Evolutionary conservation across 2,888 invertebrate species (phyloP).

Genomic region (Pollenia angustigena): DNA sequence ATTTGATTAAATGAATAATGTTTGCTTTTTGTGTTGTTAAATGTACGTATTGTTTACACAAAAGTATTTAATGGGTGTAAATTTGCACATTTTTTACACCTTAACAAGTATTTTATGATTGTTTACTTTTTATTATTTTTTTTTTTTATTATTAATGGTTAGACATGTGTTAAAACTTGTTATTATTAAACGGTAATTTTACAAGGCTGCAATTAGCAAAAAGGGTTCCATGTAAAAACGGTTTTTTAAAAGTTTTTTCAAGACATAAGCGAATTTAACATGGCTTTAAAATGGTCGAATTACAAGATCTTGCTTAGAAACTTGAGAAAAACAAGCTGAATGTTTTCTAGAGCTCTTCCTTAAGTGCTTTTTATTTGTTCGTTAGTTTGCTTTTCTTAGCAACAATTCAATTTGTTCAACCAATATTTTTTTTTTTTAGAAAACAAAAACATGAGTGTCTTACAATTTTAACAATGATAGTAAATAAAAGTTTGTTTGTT

Average conservation of each 20-base stretch:
- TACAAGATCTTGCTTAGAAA: too few species aligned
- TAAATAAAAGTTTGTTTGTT: conserved; percentile 24
- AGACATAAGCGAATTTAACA: too few species aligned
- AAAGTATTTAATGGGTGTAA: conserved; percentile 22
- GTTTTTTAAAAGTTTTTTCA: too few species aligned
- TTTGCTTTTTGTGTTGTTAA: background rate
- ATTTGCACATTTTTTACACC: conserved; percentile 42
- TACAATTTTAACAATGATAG: conserved; percentile 10
- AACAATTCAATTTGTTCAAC: conserved; percentile 11
- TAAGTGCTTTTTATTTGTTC: background rate
- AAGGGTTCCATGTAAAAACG: too few species aligned
- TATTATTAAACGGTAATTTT: background rate
- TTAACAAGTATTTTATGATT: conserved; percentile 47
- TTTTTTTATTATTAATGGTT: background rate
- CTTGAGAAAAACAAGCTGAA: too few species aligned
- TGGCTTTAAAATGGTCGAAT: too few species aligned
- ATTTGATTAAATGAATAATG: conserved; percentile 40
- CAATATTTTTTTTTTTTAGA: conserved; percentile 10
- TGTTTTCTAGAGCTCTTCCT: too few species aligned
- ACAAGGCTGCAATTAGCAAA: too few species aligned
- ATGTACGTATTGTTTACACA: conserved; percentile 14
- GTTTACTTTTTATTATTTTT: conserved; percentile 22
- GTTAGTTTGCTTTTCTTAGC: background rate
- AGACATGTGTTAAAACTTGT: background rate
- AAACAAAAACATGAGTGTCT: background rate